These are phyloP conservation scores for Cataglyphis altisquamis DNA, from an alignment of 2,888 invertebrate species.

Conservation along the genomic window DNA sequence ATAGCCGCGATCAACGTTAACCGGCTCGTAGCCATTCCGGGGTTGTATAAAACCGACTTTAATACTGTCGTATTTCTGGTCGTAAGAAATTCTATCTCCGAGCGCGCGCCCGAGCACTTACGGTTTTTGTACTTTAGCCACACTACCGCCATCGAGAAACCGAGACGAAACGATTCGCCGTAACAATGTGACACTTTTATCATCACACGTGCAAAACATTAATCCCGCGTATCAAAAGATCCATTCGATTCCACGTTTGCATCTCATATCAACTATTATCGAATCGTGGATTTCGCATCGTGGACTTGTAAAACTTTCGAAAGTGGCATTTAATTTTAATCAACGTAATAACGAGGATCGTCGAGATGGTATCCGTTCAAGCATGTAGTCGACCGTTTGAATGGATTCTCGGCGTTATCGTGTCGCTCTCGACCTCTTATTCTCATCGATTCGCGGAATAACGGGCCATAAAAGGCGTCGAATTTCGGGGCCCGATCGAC, in stretches of 20 bases:
- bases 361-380: constrained; percentile 43
- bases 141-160: constrained; percentile 22
- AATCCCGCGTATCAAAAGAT: not conserved
- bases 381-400: constrained; percentile 41
- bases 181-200: constrained; percentile 60
- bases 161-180: constrained; percentile 35
- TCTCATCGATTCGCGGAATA: constrained; percentile 78
- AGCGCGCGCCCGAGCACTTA: constrained; percentile 43
- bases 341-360: constrained; percentile 24
- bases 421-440: constrained; percentile 58
- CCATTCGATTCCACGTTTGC: not conserved
- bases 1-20: constrained; percentile 69
- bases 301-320: constrained; percentile 29
- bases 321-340: constrained; percentile 59
- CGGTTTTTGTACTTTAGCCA: constrained; percentile 41
- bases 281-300: constrained; percentile 14
- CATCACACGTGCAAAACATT: constrained; percentile 19
- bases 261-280: not conserved
- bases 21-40: constrained; percentile 71
- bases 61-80: constrained; percentile 71
- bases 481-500: constrained; percentile 70
- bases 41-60: constrained; percentile 71
- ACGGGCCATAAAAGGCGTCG: constrained; percentile 78
- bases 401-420: constrained; percentile 52
- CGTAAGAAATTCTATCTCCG: constrained; percentile 72